Evolutionary conservation across 2,113 vertebrate species (phyloP).

Genomic region (Hippolais icterina): DNA sequence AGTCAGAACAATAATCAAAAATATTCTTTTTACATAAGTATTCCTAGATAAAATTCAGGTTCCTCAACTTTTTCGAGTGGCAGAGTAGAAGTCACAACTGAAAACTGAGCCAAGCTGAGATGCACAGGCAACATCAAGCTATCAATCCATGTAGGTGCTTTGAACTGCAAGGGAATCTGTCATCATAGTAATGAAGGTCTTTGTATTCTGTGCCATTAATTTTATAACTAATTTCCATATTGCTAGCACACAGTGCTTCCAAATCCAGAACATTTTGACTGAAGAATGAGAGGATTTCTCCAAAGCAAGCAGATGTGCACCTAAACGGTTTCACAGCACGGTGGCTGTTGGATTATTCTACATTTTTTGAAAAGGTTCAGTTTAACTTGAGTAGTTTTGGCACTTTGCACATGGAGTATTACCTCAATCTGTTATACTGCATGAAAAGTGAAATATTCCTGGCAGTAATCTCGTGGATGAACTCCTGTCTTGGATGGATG

Average conservation of each 20-base stretch:
- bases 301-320: neutral
- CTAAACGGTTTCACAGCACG: accelerated
- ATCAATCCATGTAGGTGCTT: neutral
- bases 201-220: neutral
- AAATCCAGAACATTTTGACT: neutral
- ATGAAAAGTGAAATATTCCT: conserved; percentile 15
- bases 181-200: neutral
- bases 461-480: neutral
- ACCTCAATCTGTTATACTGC: neutral
- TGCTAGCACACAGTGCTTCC: neutral
- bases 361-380: neutral
- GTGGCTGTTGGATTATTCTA: neutral
- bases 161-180: neutral
- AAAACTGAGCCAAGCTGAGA: neutral
- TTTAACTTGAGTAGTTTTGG: neutral
- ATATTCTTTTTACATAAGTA: neutral
- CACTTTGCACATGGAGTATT: neutral
- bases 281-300: too few species aligned
- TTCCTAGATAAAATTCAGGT: neutral
- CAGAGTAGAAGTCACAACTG: neutral
- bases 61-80: neutral
- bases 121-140: neutral
- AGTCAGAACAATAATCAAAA: neutral
- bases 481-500: neutral
- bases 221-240: neutral